Base-by-base conservation (phyloP, 2,797 vertebrate genomes). In the Uromys caudimaculatus region DNA sequence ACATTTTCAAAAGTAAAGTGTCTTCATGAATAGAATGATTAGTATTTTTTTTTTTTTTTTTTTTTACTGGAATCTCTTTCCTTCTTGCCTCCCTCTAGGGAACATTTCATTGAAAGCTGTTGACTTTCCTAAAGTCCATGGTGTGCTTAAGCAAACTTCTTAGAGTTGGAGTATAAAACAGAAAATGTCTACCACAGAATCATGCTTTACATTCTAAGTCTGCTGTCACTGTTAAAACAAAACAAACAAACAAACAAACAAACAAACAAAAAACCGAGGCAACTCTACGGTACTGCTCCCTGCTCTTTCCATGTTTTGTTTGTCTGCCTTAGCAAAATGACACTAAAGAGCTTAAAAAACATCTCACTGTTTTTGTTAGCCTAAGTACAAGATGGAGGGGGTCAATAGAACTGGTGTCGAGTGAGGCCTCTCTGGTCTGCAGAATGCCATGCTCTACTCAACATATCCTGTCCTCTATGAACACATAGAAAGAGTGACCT, bases 111-210 rank as follows among this genome's bases (percentile, higher is more conserved):
- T 75, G 41, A 96, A 84, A 93, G 87, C 76, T 96, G 91, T 47
- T 16, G 3, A 76, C 52, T 94, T 96, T 96, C 67, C 81, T 64
- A 73, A 96, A 97, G 92, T 89, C 84, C 84, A 96, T 67, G 95
- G 60, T 92, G 83, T 95, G 29, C 91, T 82, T 92, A 54, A 69
- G 64, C 54, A 86, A 94, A 95, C 32, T 78, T 92, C 76, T 95
- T 50, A 50, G 13, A 96, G 62, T 91, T 67, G 54, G 77, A 78
- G 88, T 89, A 16, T 90, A 91, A 96, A 97, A 88, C 35, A 91
- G 64, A 82, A 85, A 95, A 32, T 44, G 38, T 78, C 4, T 64
- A 73, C 50, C 27, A 41, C 41, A 60, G 23, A 90, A 52, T 24
- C 50, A 86, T 27, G 29, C 47, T 93, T 89, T 71, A 62, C 13